Base-by-base conservation (phyloP, 2,888 invertebrate species). In the Mantis religiosa region DNA sequence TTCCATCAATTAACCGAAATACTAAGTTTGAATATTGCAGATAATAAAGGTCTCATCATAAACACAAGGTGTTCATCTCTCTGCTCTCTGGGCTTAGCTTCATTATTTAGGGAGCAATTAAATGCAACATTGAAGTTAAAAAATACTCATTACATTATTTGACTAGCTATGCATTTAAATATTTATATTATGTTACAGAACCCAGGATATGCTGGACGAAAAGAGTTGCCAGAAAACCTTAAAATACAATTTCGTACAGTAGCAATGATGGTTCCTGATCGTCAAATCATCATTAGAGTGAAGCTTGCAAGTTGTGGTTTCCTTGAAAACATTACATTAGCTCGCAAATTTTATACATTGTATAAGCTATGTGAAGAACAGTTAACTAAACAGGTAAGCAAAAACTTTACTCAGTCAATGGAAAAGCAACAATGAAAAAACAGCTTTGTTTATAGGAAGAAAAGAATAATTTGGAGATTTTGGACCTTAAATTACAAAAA, bases 231-330 rank as follows among this genome's bases (percentile, higher is more conserved):
- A 0, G 99, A 99, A 94, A 99, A 99, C 94, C 94, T 99, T 91
- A 99, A 99, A 94, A 98, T 99, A 91, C 99, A 99, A 93, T 99
- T 99, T 93, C 96, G 99, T 88, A 98, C 98, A 0, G 99, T 99
- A 0, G 98, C 99, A 83, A 99, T 99, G 99, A 99, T 99, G 99
- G 99, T 99, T 27, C 99, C 99, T 0, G 99, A 99, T 93, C 94
- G 99, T 89, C 99, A 98, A 93, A 99, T 99, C 92, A 99, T 99
- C 92, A 99, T 99, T 91, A 94, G 99, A 90, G 99, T 99, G 0
- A 99, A 99, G 93, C 94, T 99, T 87, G 99, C 99, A 28, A 98
- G 98, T 91, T 99, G 99, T 92, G 99, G 99, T 41, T 99, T 99
- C 93, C 94, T 98, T 83, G 98, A 99, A 93, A 99, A 99, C 92